These are phyloP conservation scores for Morone saxatilis DNA, from an alignment of 2,113 vertebrate species.

Conservation along the genomic window DNA sequence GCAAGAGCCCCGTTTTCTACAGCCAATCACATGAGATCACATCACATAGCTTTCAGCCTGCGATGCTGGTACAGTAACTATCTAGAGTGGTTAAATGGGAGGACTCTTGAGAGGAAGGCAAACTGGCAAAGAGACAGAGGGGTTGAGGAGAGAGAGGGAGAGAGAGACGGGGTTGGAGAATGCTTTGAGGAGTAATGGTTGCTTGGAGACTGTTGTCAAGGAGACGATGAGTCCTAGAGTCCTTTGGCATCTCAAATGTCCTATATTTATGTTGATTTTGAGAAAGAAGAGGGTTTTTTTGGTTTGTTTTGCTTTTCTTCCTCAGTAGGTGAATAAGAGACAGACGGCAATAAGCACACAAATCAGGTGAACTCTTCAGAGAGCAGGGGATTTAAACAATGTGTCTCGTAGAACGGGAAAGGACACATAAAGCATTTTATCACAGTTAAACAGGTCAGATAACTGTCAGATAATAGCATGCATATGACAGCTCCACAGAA, in stretches of 20 bases:
- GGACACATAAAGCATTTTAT: conserved; percentile 19
- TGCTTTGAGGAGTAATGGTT: conserved; percentile 84
- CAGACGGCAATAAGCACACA: not conserved
- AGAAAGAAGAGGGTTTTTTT: conserved; percentile 15
- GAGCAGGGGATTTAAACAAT: conserved; percentile 5
- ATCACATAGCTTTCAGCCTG: conserved; percentile 19
- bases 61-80: conserved; percentile 33
- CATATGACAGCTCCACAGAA: conserved; percentile 53
- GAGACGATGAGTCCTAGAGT: conserved; percentile 81
- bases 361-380: conserved; percentile 1
- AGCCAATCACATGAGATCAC: conserved; percentile 11
- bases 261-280: conserved; percentile 77
- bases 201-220: conserved; percentile 87
- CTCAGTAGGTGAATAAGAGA: not conserved
- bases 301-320: conserved; percentile 8
- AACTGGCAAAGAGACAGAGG: conserved; percentile 69
- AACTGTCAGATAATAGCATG: conserved; percentile 51
- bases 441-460: conserved; percentile 60
- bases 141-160: conserved; percentile 54
- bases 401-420: not conserved
- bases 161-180: conserved; percentile 72
- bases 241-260: conserved; percentile 80
- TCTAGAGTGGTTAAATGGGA: conserved; percentile 53
- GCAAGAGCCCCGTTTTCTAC: not conserved
- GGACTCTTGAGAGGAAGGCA: conserved; percentile 66